phyloP scores from a whole-genome alignment of 2,888 invertebrate species.

The Atethmia centrago region DNA sequence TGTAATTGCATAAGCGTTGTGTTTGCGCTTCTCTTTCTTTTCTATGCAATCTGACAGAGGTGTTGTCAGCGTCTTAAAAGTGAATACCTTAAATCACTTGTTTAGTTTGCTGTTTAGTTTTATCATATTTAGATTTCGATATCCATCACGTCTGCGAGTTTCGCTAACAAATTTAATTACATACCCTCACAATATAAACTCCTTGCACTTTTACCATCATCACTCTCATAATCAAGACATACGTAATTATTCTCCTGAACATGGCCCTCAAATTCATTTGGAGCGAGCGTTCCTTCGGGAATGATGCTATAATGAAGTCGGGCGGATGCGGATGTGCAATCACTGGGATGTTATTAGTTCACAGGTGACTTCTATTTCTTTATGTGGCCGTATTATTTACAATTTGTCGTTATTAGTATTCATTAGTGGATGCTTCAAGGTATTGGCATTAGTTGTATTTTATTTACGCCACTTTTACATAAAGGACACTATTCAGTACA shows the following conservation, averaged over 20 bases:
- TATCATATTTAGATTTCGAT: too few species aligned
- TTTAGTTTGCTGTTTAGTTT: too few species aligned
- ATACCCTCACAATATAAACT: background rate
- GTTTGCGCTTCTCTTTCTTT: too few species aligned
- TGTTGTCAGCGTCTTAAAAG: too few species aligned
- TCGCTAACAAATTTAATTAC: too few species aligned
- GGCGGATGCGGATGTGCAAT: conserved; percentile 35
- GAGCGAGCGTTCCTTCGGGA: conserved; percentile 32
- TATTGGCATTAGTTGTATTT: background rate
- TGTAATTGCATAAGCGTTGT: too few species aligned
- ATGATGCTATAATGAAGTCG: conserved; percentile 42
- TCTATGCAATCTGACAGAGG: too few species aligned
- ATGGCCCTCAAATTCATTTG: conserved; percentile 41
- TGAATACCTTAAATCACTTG: too few species aligned
- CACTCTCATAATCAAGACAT: conserved; percentile 37
- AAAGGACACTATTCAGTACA: too few species aligned
- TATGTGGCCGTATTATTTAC: background rate
- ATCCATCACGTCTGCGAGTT: too few species aligned
- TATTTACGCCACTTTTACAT: background rate
- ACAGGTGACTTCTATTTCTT: conserved; percentile 36
- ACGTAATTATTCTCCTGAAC: conserved; percentile 32
- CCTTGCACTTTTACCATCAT: background rate
- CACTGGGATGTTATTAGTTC: conserved; percentile 35
- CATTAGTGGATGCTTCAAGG: background rate
- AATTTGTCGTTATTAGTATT: conserved; percentile 19